Evolutionary conservation across 2,888 invertebrate species (phyloP).

Genomic region (Dynastes hyllus): DNA sequence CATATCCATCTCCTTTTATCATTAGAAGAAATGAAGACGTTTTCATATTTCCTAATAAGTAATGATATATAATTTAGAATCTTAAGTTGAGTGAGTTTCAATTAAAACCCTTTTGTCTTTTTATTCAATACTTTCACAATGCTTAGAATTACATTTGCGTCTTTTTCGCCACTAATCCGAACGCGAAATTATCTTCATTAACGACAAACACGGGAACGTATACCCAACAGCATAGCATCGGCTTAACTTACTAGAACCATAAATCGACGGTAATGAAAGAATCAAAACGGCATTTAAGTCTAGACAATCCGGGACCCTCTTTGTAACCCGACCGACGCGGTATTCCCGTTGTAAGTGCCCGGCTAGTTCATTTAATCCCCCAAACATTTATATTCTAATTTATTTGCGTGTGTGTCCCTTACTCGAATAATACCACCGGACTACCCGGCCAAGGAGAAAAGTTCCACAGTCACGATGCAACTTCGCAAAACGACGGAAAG

Average conservation of each 20-base stretch:
- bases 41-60: too few relatives aligned
- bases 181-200: constrained; percentile 21
- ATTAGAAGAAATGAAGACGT: too few relatives aligned
- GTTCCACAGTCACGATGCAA: constrained; percentile 56
- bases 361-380: constrained; percentile 60
- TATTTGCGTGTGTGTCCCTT: constrained; percentile 60
- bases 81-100: too few relatives aligned
- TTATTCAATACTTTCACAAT: too few relatives aligned
- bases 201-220: background rate
- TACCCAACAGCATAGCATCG: constrained; percentile 3
- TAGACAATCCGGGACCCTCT: constrained; percentile 39
- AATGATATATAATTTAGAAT: too few relatives aligned
- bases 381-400: constrained; percentile 63
- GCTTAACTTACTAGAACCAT: constrained; percentile 37
- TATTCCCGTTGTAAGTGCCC: constrained; percentile 15
- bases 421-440: constrained; percentile 58
- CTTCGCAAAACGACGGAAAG: constrained; percentile 56
- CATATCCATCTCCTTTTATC: too few relatives aligned
- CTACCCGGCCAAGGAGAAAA: constrained; percentile 55
- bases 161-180: background rate
- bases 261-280: constrained; percentile 42
- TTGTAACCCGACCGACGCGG: constrained; percentile 43
- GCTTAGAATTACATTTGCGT: background rate
- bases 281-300: constrained; percentile 42
- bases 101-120: too few relatives aligned